phyloP scores from a whole-genome alignment of 2,888 invertebrate species.

The Artemia sp. region DNA sequence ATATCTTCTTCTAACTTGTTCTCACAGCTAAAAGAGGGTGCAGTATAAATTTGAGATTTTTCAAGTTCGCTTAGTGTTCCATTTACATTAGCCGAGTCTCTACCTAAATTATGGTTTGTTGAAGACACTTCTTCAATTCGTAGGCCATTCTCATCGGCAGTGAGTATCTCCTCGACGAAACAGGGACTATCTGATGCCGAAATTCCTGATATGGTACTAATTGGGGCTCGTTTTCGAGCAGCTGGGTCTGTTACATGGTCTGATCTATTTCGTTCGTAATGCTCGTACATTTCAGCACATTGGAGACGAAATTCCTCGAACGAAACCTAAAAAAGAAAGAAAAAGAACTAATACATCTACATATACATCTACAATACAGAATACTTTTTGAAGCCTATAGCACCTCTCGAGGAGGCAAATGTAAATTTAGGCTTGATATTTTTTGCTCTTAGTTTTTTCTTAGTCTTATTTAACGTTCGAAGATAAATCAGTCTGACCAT shows the following conservation, averaged over 20 bases:
- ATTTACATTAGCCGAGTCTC: too few relatives aligned
- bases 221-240: constrained; percentile 76
- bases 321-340: constrained; percentile 49
- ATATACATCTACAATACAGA: too few relatives aligned
- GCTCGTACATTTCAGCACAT: constrained; percentile 92
- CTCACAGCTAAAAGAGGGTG: too few relatives aligned
- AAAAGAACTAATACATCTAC: neutral
- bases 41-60: too few relatives aligned
- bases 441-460: too few relatives aligned
- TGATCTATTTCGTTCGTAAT: constrained; percentile 78
- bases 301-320: constrained; percentile 95
- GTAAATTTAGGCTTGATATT: too few relatives aligned
- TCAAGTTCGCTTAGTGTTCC: too few relatives aligned
- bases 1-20: too few relatives aligned
- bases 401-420: too few relatives aligned
- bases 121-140: constrained; percentile 5
- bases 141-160: neutral
- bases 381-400: too few relatives aligned
- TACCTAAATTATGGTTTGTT: neutral
- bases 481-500: too few relatives aligned
- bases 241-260: constrained; percentile 90
- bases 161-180: constrained; percentile 7
- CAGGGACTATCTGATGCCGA: constrained; percentile 6
- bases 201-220: constrained; percentile 81
- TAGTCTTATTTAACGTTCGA: too few relatives aligned